Evolutionary conservation across 2,888 invertebrate species (phyloP), one percentile per base, ranked within the genome.

Genomic region (Eledona agricola): DNA sequence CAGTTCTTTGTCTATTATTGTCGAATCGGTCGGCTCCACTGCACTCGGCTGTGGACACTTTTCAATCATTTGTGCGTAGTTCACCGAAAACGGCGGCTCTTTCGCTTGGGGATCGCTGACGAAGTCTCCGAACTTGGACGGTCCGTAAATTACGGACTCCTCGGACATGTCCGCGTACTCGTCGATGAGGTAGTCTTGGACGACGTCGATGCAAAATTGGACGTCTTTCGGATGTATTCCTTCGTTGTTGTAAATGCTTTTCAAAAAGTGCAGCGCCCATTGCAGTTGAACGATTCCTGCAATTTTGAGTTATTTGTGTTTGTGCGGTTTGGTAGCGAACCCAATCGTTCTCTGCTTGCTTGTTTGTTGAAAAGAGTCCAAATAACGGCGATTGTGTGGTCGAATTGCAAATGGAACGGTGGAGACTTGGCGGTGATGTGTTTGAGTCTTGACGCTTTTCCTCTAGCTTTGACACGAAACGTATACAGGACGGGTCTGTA

Each of bases 321-420:
- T n/a, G n/a, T n/a, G n/a, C n/a, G n/a, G n/a, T n/a, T n/a, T n/a
- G n/a, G n/a, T n/a, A n/a, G n/a, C 6, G 12, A 7, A 47, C 45
- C 55, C 13, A 55, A 22, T 23, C 60, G 58, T 4, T 62, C 57
- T 40, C 63, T 58, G 13, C 66, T 61, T 2, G 54, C 58, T 9
- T 69, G 59, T 4, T 61, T 55, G 11, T 71, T 71, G 61, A 77
- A 78, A 15, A 78, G 54, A 51, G 68, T 66, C 78, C 77, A 78
- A 35, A 78, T 65, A 1, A 78, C 77, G 1, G 77, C 75, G 9
- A 78, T 68, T 0, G 75, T 65, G 51, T 78, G 78, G 57, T 78
- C 78, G 12, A 78, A 56, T 26, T 74, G 72, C 2, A 77, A 28
- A 55, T 74, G 67, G 55, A 73, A 75, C 0, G 77, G 77, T 1